Conservation (phyloP, 2,888 invertebrate genomes). For the Drosophila paramelanica region DNA sequence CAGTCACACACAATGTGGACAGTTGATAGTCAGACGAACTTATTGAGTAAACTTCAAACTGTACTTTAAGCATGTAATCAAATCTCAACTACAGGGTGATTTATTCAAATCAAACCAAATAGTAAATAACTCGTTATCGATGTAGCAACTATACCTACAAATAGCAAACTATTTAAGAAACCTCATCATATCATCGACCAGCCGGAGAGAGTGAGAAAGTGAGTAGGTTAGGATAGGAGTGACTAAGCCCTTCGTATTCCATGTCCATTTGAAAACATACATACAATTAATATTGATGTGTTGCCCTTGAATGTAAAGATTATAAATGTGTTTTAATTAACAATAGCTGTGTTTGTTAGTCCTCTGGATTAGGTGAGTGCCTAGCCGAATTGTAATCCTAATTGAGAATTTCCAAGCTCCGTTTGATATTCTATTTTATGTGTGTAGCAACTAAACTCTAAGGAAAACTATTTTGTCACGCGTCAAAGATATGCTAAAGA, state of each 20-base stretch:
- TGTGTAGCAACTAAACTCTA: slow-evolving; percentile 20
- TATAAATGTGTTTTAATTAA: slow-evolving; percentile 41
- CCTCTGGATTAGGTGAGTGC: slow-evolving; percentile 34
- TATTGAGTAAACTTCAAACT: slow-evolving; percentile 8
- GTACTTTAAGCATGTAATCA: slow-evolving; percentile 31
- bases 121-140: slow-evolving; percentile 10
- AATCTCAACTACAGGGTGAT: slow-evolving; percentile 35
- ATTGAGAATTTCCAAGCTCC: slow-evolving; percentile 20
- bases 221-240: slow-evolving; percentile 24
- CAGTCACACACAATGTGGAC: not conserved
- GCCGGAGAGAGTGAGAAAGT: slow-evolving; percentile 13
- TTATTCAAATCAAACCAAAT: slow-evolving; percentile 26
- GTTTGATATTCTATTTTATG: slow-evolving; percentile 32
- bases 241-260: slow-evolving; percentile 63
- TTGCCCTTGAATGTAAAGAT: slow-evolving; percentile 13
- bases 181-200: slow-evolving; percentile 60
- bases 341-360: slow-evolving; percentile 59
- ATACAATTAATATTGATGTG: slow-evolving; percentile 18
- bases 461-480: slow-evolving; percentile 33
- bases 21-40: not conserved
- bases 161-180: slow-evolving; percentile 24
- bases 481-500: slow-evolving; percentile 16
- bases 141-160: slow-evolving; percentile 23
- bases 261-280: slow-evolving; percentile 30
- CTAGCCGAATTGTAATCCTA: slow-evolving; percentile 6